phyloP scores from a whole-genome alignment of 2,113 vertebrate genomes.

The Eulemur macaco region DNA sequence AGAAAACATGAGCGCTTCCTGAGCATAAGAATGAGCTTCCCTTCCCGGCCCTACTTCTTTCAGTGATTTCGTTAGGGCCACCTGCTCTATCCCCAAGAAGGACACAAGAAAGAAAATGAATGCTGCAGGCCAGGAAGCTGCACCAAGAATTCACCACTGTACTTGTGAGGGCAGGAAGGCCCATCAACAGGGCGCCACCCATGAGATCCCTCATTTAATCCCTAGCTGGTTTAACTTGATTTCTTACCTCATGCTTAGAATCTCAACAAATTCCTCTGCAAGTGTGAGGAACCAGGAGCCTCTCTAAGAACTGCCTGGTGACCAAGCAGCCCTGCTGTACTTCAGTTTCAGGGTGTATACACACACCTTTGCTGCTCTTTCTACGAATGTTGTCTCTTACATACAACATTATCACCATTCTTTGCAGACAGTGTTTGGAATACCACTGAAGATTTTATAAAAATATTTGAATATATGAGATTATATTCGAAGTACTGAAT shows the following conservation, averaged over 20 bases:
- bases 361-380: not conserved
- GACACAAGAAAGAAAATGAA: not conserved
- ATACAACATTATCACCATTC: not conserved
- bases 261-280: not conserved
- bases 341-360: not conserved
- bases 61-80: not conserved
- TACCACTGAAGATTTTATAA: not conserved
- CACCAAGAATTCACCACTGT: not conserved
- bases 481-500: not conserved
- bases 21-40: not conserved
- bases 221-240: not conserved
- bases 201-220: not conserved
- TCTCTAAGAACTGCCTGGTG: not conserved
- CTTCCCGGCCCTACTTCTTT: not conserved
- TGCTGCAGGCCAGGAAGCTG: not conserved
- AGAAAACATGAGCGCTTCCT: not conserved
- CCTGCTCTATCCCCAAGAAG: not conserved
- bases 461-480: not conserved
- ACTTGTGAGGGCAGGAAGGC: not conserved
- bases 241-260: not conserved
- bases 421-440: not conserved
- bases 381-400: not conserved
- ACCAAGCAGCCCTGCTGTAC: not conserved
- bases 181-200: too few relatives aligned
- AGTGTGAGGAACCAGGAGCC: not conserved